Conservation (phyloP, 2,888 invertebrate species). For the Anorthoa munda region DNA sequence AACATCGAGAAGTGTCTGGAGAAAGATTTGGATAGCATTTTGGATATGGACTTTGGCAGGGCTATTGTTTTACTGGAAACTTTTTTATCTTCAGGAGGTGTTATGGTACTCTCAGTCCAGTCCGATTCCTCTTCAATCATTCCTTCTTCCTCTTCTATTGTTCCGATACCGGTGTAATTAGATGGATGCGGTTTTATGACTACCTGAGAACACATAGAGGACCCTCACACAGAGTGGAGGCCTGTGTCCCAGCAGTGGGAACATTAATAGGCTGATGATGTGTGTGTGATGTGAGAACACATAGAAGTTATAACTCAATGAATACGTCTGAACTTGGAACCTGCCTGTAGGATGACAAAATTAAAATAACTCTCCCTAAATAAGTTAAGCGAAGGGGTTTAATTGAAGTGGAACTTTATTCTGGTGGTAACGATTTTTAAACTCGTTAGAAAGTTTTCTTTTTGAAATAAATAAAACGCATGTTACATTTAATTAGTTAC, state of each 20-base stretch:
- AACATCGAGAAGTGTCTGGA: slow-evolving; percentile 73
- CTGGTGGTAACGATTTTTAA: too few species aligned
- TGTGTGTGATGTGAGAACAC: too few species aligned
- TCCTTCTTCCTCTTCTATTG: slow-evolving; percentile 63
- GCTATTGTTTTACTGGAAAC: slow-evolving; percentile 67
- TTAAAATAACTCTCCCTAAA: neutral
- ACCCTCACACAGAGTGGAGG: too few species aligned
- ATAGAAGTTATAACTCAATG: neutral
- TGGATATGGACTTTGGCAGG: slow-evolving; percentile 63
- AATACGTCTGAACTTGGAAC: too few species aligned
- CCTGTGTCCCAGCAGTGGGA: too few species aligned
- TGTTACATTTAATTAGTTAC: too few species aligned
- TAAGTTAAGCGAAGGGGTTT: neutral
- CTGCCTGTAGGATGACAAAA: neutral
- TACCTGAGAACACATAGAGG: slow-evolving; percentile 51
- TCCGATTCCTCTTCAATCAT: slow-evolving; percentile 73
- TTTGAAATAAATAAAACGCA: too few species aligned
- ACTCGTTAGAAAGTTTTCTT: too few species aligned
- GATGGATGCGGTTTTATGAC: slow-evolving; percentile 68
- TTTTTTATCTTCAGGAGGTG: slow-evolving; percentile 34
- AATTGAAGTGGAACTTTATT: neutral
- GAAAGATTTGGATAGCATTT: slow-evolving; percentile 71
- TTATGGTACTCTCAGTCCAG: slow-evolving; percentile 74
- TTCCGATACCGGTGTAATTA: slow-evolving; percentile 68
- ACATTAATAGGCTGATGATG: too few species aligned